Evolutionary conservation across 1,140 invertebrate species (phyloP), one percentile per base, ranked within the genome.

Genomic region (Pogonus chalceus): DNA sequence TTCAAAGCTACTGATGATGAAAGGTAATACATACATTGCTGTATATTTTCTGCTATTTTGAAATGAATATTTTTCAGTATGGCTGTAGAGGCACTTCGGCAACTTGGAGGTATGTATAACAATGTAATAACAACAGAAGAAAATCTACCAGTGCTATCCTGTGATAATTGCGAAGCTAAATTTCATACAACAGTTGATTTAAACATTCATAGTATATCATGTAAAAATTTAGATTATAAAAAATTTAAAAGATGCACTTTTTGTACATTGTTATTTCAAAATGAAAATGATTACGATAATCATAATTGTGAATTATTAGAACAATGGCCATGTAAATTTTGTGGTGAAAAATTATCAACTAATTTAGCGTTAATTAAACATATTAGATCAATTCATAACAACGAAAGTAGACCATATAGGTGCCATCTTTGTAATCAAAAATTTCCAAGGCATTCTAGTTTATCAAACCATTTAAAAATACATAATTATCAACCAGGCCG

Each of bases 401-500:
- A 4, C 18, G 37, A 43, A 7, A 4, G 14, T 31, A 66, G 73
- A 37, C 62, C 65, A 16, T 65, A 75, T 35, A 71, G 73, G 24
- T 76, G 74, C 50, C 61, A 59, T 1, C 67, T 74, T 23, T 76
- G 74, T 43, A 67, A 66, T 7, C 70, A 64, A 37, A 71, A 71
- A 55, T 76, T 71, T 63, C 73, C 71, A 56, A 65, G 68, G 59
- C 75, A 67, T 54, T 79, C 72, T 31, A 73, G 68, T 69, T 66
- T 74, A 35, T 74, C 71, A 7, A 76, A 76, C 59, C 74, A 76
- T 56, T 69, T 72, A 69, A 75, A 75, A 58, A 73, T 75, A 49
- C 74, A 76, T 49, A 69, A 65, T 2, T 75, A 74, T 43, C 64
- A 70, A 1, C 70, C 73, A 4, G 73, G 73, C 14, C 61, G 72